phyloP scores from a whole-genome alignment of 2,888 invertebrate genomes.

The Leistus spinibarbis region DNA sequence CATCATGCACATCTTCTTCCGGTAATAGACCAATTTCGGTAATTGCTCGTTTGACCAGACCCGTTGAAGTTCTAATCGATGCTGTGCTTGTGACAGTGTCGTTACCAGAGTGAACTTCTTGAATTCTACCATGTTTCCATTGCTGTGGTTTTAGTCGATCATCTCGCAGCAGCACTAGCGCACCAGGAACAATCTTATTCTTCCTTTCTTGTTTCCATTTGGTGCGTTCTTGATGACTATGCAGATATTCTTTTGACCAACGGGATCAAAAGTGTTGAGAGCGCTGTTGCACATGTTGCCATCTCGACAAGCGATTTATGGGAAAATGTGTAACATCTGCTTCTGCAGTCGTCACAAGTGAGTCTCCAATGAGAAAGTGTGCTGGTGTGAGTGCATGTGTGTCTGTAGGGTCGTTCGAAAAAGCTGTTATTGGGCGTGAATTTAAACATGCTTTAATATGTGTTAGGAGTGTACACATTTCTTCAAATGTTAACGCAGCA shows the following conservation, averaged over 20 bases:
- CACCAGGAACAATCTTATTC: not conserved
- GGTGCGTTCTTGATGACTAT: not conserved
- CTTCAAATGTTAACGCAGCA: too few relatives aligned
- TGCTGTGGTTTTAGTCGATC: not conserved
- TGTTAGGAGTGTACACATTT: too few relatives aligned
- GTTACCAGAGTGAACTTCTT: constrained; percentile 5
- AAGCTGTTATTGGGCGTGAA: too few relatives aligned
- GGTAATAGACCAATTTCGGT: too few relatives aligned
- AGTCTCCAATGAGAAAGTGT: not conserved
- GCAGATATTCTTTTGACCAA: constrained; percentile 1
- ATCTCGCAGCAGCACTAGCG: not conserved
- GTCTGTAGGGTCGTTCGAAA: too few relatives aligned
- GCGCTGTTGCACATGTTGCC: constrained; percentile 8
- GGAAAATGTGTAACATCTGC: not conserved
- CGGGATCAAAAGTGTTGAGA: constrained; percentile 18
- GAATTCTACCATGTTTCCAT: not conserved
- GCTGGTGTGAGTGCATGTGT: too few relatives aligned
- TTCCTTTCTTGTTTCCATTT: not conserved
- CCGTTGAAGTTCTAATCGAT: not conserved
- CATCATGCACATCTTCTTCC: too few relatives aligned
- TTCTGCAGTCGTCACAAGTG: too few relatives aligned
- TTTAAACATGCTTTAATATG: too few relatives aligned
- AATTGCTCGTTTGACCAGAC: not conserved
- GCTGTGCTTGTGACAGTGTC: not conserved
- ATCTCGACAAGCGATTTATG: constrained; percentile 9